Evolutionary conservation across 2,888 invertebrate genomes (phyloP).

Genomic region (Alloscopus bannaensis): DNA sequence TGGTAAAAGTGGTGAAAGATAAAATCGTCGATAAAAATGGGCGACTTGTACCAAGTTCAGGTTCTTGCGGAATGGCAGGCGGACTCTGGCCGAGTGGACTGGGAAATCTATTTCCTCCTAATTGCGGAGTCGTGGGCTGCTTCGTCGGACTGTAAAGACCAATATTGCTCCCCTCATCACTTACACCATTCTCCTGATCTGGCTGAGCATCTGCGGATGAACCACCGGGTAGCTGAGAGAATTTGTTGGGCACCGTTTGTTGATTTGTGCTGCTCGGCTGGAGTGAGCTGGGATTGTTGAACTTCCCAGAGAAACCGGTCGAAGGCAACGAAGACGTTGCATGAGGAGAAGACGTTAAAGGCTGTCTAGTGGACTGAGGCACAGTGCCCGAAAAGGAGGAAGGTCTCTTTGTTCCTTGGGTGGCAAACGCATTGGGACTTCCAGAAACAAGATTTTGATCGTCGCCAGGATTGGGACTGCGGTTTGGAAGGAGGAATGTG

Average conservation of each 20-base stretch:
- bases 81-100: background rate
- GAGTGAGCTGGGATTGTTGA: slow-evolving; percentile 48
- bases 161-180: slow-evolving; percentile 3
- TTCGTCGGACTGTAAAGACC: slow-evolving; percentile 17
- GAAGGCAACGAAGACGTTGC: background rate
- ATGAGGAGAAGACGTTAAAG: background rate
- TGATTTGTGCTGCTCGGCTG: slow-evolving; percentile 44
- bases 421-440: background rate
- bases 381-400: background rate
- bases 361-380: background rate
- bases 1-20: too few species aligned
- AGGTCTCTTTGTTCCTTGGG: slow-evolving; percentile 2
- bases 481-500: slow-evolving; percentile 17
- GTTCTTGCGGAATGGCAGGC: slow-evolving; percentile 26
- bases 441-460: background rate
- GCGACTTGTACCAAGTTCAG: too few species aligned
- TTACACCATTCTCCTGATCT: background rate
- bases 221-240: background rate
- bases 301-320: slow-evolving; percentile 24
- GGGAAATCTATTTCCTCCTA: background rate
- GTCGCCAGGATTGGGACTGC: background rate
- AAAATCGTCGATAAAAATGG: too few species aligned
- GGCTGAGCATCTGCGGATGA: too few species aligned
- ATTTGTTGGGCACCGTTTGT: slow-evolving; percentile 23
- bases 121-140: slow-evolving; percentile 1